Percentiles rank a stretch among this genome's conserved stretches.
Evolutionary conservation across 2,113 vertebrate species (phyloP).

Genomic region (Jacana jacana): DNA sequence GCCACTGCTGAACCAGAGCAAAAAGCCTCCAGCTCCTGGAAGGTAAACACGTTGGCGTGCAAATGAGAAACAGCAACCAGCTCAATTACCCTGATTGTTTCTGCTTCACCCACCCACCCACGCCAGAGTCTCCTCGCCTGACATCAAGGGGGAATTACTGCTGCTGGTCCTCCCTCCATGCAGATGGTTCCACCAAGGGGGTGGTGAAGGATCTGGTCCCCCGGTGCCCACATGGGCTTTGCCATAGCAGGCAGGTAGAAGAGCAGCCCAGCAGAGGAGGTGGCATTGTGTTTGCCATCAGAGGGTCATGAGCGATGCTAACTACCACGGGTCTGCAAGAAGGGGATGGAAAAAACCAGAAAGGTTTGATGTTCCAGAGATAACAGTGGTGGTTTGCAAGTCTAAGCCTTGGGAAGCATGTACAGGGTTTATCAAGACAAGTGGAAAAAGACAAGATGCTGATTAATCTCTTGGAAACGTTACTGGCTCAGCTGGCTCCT

Average conservation of each 20-base stretch:
- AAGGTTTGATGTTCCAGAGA: not conserved
- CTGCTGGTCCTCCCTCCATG: not conserved
- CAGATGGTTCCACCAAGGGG: not conserved
- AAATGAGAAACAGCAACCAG: not conserved
- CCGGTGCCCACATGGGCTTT: rapidly evolving
- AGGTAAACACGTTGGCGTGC: not conserved
- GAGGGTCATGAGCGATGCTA: not conserved
- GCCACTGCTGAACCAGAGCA: conserved; percentile 13
- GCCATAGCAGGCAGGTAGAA: not conserved
- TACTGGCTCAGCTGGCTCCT: not conserved
- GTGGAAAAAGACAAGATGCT: not conserved
- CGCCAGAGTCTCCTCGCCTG: not conserved
- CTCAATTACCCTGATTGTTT: not conserved
- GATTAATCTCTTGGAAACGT: not conserved
- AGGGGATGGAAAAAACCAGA: not conserved
- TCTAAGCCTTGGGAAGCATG: not conserved
- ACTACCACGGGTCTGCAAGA: not conserved
- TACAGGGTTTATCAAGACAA: not conserved
- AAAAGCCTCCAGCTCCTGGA: not conserved
- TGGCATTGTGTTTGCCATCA: rapidly evolving
- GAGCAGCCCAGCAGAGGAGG: not conserved
- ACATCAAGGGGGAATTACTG: rapidly evolving
- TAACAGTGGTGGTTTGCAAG: rapidly evolving
- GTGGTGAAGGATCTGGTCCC: not conserved
- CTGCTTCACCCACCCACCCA: not conserved